These are phyloP conservation scores for Cryptus viduatorius DNA, from an alignment of 2,888 invertebrate species.

Conservation along the genomic window DNA sequence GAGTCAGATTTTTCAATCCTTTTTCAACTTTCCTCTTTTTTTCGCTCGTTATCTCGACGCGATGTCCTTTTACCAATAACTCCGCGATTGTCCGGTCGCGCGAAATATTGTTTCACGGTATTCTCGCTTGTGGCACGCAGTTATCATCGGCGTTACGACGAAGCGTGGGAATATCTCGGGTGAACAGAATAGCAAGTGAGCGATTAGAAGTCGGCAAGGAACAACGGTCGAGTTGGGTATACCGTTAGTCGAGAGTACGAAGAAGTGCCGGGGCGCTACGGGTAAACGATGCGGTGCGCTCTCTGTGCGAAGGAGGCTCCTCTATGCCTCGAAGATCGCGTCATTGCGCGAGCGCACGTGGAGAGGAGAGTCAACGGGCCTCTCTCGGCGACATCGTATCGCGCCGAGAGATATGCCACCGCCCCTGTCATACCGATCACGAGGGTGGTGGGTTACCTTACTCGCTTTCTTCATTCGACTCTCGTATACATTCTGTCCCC, in stretches of 20 bases:
- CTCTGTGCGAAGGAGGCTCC: constrained; percentile 52
- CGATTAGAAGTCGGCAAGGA: constrained; percentile 68
- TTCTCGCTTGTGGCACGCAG: constrained; percentile 40
- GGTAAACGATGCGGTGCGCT: constrained; percentile 48
- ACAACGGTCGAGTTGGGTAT: constrained; percentile 62
- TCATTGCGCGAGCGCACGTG: constrained; percentile 57
- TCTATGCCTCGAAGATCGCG: constrained; percentile 42
- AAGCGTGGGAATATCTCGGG: constrained; percentile 72
- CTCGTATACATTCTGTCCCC: constrained; percentile 32
- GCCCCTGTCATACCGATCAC: constrained; percentile 26
- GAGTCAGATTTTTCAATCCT: no score
- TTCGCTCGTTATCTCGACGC: no score
- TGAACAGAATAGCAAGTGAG: constrained; percentile 64
- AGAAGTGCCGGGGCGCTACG: constrained; percentile 45
- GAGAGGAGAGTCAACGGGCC: constrained; percentile 40
- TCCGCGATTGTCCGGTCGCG: neutral
- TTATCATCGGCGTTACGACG: constrained; percentile 60
- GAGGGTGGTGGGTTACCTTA: constrained; percentile 55
- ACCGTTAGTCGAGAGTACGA: constrained; percentile 61
- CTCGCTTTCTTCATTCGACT: constrained; percentile 43
- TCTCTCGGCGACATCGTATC: constrained; percentile 36
- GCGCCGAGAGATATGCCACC: constrained; percentile 37
- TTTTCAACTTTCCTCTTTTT: no score
- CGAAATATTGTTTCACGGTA: neutral
- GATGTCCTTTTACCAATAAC: neutral